Evolutionary conservation across 2,797 vertebrate species (phyloP), one percentile per base, ranked within the genome.

Genomic region (Psittacula echo): DNA sequence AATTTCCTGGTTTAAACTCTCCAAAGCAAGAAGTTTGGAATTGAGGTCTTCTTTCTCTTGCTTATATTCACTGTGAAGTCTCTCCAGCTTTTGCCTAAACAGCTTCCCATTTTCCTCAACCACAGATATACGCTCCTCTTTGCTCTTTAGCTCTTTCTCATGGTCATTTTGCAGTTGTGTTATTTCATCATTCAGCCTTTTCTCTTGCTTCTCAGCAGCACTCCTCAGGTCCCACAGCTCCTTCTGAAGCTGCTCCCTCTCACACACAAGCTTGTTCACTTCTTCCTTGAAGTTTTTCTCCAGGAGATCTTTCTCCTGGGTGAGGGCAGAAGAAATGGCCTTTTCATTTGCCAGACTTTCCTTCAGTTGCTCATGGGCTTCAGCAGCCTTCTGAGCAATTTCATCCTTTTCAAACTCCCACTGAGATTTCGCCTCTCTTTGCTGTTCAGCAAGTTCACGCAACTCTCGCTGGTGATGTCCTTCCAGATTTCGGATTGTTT

Each of bases 381-480:
- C 98, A 4, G 98, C 95, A 0, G 77, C 92, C n/a, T 98, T 98
- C 87, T 98, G 97, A 8, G 97, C 78, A 19, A 98, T 97, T 64
- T 97, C 97, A 13, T 98, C 97, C 78, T 98, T 97, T 80, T 98
- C 98, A 60, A 97, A 98, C 41, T 98, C 97, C 99, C 98, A 99
- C 85, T 93, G 96, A 44, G 97, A 96, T 73, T 97, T 98, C 95
- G 99, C 98, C 86, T 98, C 96, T 1, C 24, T 64, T 0, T 98
- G 98, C 51, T 96, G 97, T 2, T 98, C 97, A 2, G 94, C 86
- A 1, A 99, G 92, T 10, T 97, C 96, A 58, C 8, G 82, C 83
- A 99, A 93, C 96, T 99, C 97, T 13, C 24, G 98, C 71, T 97
- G 97, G 94, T 98, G 97, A 92, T 87, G 95, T 42, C 97, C 97